Evolutionary conservation across 1,140 invertebrate species (phyloP), one percentile per base, ranked within the genome.

Genomic region (Atta colombica): DNA sequence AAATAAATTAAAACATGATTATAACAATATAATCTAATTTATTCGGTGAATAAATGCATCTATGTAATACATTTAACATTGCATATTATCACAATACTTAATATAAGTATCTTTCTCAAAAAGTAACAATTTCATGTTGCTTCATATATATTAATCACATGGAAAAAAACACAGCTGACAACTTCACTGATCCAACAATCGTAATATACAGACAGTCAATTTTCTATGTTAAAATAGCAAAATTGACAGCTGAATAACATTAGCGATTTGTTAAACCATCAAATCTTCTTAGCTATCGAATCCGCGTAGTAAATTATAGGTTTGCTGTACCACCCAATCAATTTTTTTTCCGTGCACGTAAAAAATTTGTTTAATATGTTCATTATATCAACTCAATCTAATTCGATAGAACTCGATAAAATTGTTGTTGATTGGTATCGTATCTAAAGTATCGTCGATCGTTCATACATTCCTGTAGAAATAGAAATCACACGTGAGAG

Each of bases 401-500:
- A 45, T 45, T 45, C 8, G 8, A 45, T 31, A 31, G 39, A 45
- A 45, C 39, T 45, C 8, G 16, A 7, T 35, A n/a, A 75, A 28
- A 45, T 77, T n/a, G 14, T 21, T 25, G 6, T 14, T 16, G 49
- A 10, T 12, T 6, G 35, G 25, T 25, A 25, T 25, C 25, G 25
- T 25, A 25, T 31, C 61, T 1, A 10, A 55, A 12, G 53, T 7
- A 31, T 35, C 21, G 12, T 35, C 51, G 51, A 28, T 81, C 68
- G n/a, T 28, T 18, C 53, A 12, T 18, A 12, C 21, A 25, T 49
- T 16, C 18, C 28, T 49, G n/a, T 35, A 55, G 2, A n/a, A n/a
- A n/a, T 2, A 61, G 35, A 49, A 61, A 63, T 84, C 55, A 74
- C 80, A 72, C 80, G 53, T 31, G 31, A 35, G 31, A n/a, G 16